Evolutionary conservation across 2,888 invertebrate species (phyloP), one percentile per base, ranked within the genome.

Genomic region (Hydriomena furcata): DNA sequence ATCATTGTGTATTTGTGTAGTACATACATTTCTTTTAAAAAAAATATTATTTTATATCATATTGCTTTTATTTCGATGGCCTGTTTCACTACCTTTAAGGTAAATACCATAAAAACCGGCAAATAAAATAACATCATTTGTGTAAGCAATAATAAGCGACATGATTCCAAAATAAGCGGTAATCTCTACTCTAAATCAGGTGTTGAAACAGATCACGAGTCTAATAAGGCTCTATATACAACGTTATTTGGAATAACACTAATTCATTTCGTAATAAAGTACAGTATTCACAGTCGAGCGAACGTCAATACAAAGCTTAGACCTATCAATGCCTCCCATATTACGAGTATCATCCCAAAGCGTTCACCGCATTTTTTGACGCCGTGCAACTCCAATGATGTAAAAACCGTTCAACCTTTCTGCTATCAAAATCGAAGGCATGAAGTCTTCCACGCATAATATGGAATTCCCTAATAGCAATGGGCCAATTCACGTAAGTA

Each of bases 211-310:
- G 42, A 38, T 38, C 28, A 43, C 42, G 34, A 34, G 20, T 43
- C 37, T 52, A 47, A 34, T 52, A 52, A 47, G 50, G 51, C 47
- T 38, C 42, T 60, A 58, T 58, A 12, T 58, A 60, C 60, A 58
- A 52, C 43, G 53, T 55, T 52, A 45, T 53, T 49, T 40, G 10
- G 24, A 57, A 59, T 57, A 58, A 55, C 49, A 47, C 30, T 52
- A 55, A 49, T 41, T 51, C 35, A 51, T 51, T 28, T 46, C 21
- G 21, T 25, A 36, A 27, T 45, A 58, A 55, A 53, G 25, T 45
- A 21, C 57, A 49, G 49, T 61, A 70, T 71, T 77, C 63, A 78
- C 75, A 70, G 67, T 69, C 64, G 64, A 61, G 64, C 63, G 62
- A 71, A 67, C 67, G 66, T 66, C 57, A 58, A 52, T 61, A 67